Conservation (phyloP, 1,140 invertebrate species). For the Asobara japonica region DNA sequence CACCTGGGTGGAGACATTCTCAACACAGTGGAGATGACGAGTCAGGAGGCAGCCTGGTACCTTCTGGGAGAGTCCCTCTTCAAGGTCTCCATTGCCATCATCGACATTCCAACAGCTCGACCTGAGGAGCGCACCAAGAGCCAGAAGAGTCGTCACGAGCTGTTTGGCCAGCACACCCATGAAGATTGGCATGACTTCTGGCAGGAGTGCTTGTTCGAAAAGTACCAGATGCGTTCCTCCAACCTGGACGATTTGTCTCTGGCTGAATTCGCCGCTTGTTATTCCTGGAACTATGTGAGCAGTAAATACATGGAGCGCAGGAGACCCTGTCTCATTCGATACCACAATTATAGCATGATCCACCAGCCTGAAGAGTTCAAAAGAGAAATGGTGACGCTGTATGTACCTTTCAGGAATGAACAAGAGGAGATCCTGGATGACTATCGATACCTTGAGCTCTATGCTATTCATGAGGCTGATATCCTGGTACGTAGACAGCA, state of each 20-base stretch:
- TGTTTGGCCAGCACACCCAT: constrained; percentile 24
- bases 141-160: constrained; percentile 19
- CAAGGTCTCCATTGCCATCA: constrained; percentile 6
- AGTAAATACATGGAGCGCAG: constrained; percentile 29
- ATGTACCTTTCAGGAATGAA: constrained; percentile 53
- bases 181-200: constrained; percentile 39
- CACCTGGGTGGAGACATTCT: constrained; percentile 33
- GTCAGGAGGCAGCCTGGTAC: constrained; percentile 56
- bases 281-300: constrained; percentile 45
- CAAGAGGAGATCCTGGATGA: constrained; percentile 45
- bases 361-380: constrained; percentile 37
- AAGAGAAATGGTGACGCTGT: constrained; percentile 52
- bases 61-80: constrained; percentile 29
- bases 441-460: constrained; percentile 45
- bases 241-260: constrained; percentile 39
- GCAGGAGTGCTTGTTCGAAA: constrained; percentile 51
- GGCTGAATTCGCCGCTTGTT: constrained; percentile 48
- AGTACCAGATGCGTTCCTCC: constrained; percentile 45
- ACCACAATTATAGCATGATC: constrained; percentile 51
- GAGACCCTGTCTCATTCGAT: constrained; percentile 49
- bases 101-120: constrained; percentile 26
- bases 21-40: constrained; percentile 22
- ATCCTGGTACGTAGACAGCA: constrained; percentile 19
- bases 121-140: constrained; percentile 25
- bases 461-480: constrained; percentile 21